Percentiles rank a stretch among this genome's conserved stretches.
Evolutionary conservation across 2,797 vertebrate species (phyloP).

Genomic region (Gambusia yucatana): DNA sequence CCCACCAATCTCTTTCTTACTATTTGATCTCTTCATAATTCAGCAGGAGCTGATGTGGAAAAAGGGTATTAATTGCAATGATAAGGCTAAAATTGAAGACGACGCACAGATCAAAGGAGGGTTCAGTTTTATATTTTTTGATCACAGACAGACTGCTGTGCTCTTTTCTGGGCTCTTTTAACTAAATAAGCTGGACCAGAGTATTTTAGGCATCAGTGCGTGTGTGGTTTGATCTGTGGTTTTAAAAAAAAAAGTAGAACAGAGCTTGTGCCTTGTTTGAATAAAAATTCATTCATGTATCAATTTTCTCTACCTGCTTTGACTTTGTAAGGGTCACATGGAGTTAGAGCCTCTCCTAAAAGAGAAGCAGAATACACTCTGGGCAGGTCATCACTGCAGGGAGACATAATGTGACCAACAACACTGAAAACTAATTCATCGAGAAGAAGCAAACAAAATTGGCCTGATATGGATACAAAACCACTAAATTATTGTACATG

Average conservation of each 20-base stretch:
- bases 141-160: conserved; percentile 47
- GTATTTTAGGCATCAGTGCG: conserved; percentile 1
- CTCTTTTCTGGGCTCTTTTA: conserved; percentile 40
- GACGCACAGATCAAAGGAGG: conserved; percentile 48
- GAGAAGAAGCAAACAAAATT: neutral
- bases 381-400: neutral
- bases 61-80: conserved; percentile 56
- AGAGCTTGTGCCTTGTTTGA: neutral
- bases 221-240: conserved; percentile 13
- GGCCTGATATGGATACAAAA: neutral
- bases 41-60: conserved; percentile 37
- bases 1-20: conserved; percentile 16
- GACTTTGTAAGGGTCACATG: neutral
- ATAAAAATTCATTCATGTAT: conserved; percentile 3
- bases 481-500: neutral
- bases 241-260: conserved; percentile 26
- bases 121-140: conserved; percentile 41
- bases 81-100: conserved; percentile 43
- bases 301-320: neutral
- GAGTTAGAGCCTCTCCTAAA: neutral
- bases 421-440: neutral
- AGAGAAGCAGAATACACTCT: neutral
- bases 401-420: neutral
- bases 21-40: conserved; percentile 53
- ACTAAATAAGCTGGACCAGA: conserved; percentile 30